These are phyloP conservation scores for Hippocampus kuda DNA, from an alignment of 2,797 vertebrate species.

Conservation along the genomic window DNA sequence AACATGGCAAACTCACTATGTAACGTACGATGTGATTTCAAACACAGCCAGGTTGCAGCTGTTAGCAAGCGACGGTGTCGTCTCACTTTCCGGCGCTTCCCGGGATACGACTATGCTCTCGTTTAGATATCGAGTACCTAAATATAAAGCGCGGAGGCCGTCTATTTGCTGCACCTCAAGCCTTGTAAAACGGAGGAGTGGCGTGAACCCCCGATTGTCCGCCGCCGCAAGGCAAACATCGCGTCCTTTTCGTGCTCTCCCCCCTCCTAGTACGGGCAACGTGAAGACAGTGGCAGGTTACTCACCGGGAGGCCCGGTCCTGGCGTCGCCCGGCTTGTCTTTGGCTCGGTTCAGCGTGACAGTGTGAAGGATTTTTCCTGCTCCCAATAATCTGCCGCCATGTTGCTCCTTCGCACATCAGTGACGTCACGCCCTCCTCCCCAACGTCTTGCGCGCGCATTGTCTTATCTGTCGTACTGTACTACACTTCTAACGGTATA, in stretches of 20 bases:
- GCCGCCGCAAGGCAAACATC: constrained; percentile 12
- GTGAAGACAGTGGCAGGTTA: constrained; percentile 8
- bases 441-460: background rate
- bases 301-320: constrained; percentile 46
- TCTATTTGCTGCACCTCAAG: constrained; percentile 37
- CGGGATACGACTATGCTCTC: background rate
- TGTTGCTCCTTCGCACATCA: constrained; percentile 45
- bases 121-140: background rate
- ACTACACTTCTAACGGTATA: background rate
- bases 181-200: constrained; percentile 38
- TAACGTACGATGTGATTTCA: background rate
- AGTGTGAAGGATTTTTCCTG: constrained; percentile 14
- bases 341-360: constrained; percentile 44
- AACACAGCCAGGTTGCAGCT: background rate
- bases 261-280: background rate
- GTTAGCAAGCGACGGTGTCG: background rate
- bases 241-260: background rate
- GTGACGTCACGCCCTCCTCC: constrained; percentile 20
- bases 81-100: background rate
- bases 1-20: background rate
- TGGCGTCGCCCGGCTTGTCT: constrained; percentile 47
- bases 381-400: constrained; percentile 74
- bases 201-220: constrained; percentile 5
- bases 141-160: background rate
- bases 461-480: background rate